Conservation (phyloP, 2,797 vertebrate species). For the Poeciliopsis gracilis region DNA sequence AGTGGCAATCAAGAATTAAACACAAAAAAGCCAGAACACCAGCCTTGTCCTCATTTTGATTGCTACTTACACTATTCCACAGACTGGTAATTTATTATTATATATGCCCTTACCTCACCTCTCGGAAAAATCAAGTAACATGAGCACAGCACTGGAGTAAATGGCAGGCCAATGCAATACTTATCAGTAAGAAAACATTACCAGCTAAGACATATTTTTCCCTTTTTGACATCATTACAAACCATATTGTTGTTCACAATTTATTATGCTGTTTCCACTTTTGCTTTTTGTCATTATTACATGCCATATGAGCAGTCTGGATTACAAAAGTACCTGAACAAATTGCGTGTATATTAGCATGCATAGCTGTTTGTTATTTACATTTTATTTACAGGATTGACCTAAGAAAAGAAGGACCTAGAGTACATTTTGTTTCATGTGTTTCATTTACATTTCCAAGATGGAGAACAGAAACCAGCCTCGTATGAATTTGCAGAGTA, state of each 20-base stretch:
- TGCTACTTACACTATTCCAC: slow-evolving; percentile 40
- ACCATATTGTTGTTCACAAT: slow-evolving; percentile 80
- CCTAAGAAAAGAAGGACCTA: slow-evolving; percentile 82
- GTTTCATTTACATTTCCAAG: slow-evolving; percentile 89
- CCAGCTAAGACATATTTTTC: slow-evolving; percentile 74
- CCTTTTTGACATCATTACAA: slow-evolving; percentile 77
- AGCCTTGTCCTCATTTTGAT: slow-evolving; percentile 39
- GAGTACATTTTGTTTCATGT: slow-evolving; percentile 73
- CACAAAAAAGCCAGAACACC: slow-evolving; percentile 41
- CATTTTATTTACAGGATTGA: slow-evolving; percentile 91
- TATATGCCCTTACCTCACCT: slow-evolving; percentile 74
- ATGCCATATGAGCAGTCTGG: slow-evolving; percentile 90
- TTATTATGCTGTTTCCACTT: slow-evolving; percentile 75
- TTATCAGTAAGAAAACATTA: slow-evolving; percentile 79
- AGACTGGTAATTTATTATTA: slow-evolving; percentile 60
- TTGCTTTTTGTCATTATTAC: slow-evolving; percentile 82
- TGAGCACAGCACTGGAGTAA: slow-evolving; percentile 75
- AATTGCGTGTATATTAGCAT: slow-evolving; percentile 96
- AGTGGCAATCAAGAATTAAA: slow-evolving; percentile 48
- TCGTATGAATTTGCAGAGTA: slow-evolving; percentile 84
- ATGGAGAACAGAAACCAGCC: slow-evolving; percentile 86
- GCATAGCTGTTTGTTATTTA: slow-evolving; percentile 91
- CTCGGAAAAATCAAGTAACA: slow-evolving; percentile 72
- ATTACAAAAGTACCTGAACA: slow-evolving; percentile 99
- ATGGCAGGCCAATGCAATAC: slow-evolving; percentile 78